Evolutionary conservation across 2,797 vertebrate species (phyloP).

Genomic region (Thaleichthys pacificus): DNA sequence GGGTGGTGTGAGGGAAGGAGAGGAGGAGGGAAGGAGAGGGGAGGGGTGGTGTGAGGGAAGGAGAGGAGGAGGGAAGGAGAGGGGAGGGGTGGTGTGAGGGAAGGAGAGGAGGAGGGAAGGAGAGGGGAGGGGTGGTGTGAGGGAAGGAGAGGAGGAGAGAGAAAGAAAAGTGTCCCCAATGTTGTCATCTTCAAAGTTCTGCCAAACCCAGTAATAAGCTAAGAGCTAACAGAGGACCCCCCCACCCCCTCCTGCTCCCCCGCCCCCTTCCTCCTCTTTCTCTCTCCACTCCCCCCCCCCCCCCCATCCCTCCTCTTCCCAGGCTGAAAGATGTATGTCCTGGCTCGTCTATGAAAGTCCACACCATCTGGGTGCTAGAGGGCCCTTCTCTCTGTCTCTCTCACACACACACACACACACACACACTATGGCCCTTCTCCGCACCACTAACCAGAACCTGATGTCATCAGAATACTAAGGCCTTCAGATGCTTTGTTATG

Average conservation of each 20-base stretch:
- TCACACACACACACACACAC: conserved; percentile 55
- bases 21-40: conserved; percentile 36
- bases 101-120: conserved; percentile 6
- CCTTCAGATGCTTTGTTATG: conserved; percentile 65
- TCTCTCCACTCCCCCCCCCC: conserved; percentile 34
- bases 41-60: not conserved
- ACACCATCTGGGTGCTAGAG: conserved; percentile 55
- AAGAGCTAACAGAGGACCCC: conserved; percentile 49
- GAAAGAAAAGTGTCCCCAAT: conserved; percentile 45
- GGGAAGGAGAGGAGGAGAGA: conserved; percentile 12
- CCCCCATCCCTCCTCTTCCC: conserved; percentile 50
- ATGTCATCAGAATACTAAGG: conserved; percentile 57
- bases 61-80: conserved; percentile 30
- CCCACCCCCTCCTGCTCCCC: conserved; percentile 55
- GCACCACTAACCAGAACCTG: conserved; percentile 62
- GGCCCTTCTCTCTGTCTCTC: conserved; percentile 53
- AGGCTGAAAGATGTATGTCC: conserved; percentile 53
- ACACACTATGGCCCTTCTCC: conserved; percentile 40
- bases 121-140: not conserved
- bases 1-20: not conserved
- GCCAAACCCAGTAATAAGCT: conserved; percentile 62
- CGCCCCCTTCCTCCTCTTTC: conserved; percentile 23
- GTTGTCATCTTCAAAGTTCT: conserved; percentile 48
- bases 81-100: no score
- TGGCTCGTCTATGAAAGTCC: conserved; percentile 65